phyloP scores from a whole-genome alignment of 2,888 invertebrate species.

The Eucera pruinosa region DNA sequence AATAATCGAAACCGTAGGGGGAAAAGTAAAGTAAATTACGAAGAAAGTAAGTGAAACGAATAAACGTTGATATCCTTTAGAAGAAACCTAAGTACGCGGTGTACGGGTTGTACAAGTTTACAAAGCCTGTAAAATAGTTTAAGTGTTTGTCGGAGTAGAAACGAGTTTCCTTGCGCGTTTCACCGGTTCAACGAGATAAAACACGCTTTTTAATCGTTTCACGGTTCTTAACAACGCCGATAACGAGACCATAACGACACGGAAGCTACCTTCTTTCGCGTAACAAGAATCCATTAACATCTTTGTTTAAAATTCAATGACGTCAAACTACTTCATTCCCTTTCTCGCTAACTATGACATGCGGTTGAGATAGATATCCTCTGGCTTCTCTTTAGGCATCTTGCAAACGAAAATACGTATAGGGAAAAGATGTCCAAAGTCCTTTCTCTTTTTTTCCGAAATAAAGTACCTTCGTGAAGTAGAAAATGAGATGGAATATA shows the following conservation, averaged over 20 bases:
- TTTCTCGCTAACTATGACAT: conserved; percentile 6
- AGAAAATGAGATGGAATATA: too few relatives aligned
- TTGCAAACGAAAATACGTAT: neutral
- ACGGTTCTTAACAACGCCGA: conserved; percentile 44
- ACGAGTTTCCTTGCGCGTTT: conserved; percentile 23
- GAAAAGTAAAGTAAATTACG: too few relatives aligned
- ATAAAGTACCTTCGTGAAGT: too few relatives aligned
- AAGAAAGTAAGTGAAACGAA: neutral
- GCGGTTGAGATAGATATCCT: conserved; percentile 26
- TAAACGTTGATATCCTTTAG: neutral
- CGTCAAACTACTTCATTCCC: conserved; percentile 53
- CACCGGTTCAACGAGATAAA: conserved; percentile 26
- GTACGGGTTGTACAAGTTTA: neutral
- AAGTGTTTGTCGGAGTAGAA: conserved; percentile 29
- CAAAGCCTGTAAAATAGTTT: conserved; percentile 24
- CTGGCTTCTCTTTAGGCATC: neutral
- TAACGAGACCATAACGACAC: conserved; percentile 48
- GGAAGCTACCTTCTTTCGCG: conserved; percentile 50
- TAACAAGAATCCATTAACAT: conserved; percentile 76
- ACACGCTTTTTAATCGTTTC: conserved; percentile 49
- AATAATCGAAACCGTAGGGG: too few relatives aligned
- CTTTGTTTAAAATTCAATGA: conserved; percentile 75
- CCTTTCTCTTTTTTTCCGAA: too few relatives aligned
- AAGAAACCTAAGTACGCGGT: conserved; percentile 1
- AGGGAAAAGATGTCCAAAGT: neutral